phyloP scores from a whole-genome alignment of 2,888 invertebrate genomes.

The Pinctada fucata region DNA sequence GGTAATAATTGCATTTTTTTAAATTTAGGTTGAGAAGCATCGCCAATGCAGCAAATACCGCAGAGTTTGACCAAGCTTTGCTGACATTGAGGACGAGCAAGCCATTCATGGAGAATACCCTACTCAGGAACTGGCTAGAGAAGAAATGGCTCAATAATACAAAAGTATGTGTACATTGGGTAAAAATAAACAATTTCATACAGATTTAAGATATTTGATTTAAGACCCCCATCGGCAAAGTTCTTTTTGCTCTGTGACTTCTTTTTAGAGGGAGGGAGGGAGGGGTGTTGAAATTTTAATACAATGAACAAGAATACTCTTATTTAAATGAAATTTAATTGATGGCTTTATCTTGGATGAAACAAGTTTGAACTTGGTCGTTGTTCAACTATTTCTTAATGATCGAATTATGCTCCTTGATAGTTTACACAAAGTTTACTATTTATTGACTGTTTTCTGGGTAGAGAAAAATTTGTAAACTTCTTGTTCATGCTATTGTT shows the following conservation, averaged over 20 bases:
- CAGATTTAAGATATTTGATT: background rate
- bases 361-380: too few relatives aligned
- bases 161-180: background rate
- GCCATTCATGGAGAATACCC: background rate
- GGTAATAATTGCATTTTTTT: background rate
- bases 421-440: too few relatives aligned
- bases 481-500: too few relatives aligned
- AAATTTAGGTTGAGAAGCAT: slow-evolving; percentile 8
- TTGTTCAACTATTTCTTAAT: too few relatives aligned
- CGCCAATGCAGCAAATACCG: slow-evolving; percentile 6
- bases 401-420: too few relatives aligned
- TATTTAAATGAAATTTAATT: too few relatives aligned
- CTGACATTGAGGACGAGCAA: background rate
- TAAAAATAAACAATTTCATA: background rate
- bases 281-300: too few relatives aligned
- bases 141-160: slow-evolving; percentile 10
- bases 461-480: too few relatives aligned
- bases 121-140: slow-evolving; percentile 6
- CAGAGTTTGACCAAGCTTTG: background rate
- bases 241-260: background rate
- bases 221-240: background rate
- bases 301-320: too few relatives aligned
- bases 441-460: too few relatives aligned
- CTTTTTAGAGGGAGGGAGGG: too few relatives aligned
- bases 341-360: too few relatives aligned